Base-by-base conservation (phyloP, 2,797 vertebrate species). In the Loris lydekkerianus region DNA sequence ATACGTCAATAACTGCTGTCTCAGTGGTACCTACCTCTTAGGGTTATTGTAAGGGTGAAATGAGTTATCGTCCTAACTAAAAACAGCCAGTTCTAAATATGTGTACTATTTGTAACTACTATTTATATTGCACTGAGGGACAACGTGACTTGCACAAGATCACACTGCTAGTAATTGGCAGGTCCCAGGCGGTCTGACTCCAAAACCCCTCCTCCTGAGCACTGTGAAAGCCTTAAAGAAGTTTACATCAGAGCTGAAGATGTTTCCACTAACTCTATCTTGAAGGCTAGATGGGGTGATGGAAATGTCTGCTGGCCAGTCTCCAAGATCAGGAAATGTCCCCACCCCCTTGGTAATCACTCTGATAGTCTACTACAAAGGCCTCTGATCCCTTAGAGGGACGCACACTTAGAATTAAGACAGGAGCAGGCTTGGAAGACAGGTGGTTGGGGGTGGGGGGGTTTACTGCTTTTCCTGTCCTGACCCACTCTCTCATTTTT, bases 401-500 rank as follows among this genome's bases (percentile, higher is more conserved):
- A 15, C 70, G 31, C 10, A 70, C 14, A 27, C 37, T 78, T 60
- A 80, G 37, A 65, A 72, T 82, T 70, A 82, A 84, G 73, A 63
- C 5, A 53, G 70, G 49, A 84, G 20, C 21, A 70, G 70, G 15
- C 70, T 77, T 25, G 84, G 56, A 75, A 78, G 86, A 37, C n/a
- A 65, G 65, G 76, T 49, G 37, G n/a, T 11, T 31, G 6, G 37
- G 27, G 13, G n/a, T n/a, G 29, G 29, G 27, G n/a, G 56, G 34
- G 34, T 34, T 46, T 80, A n/a, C 20, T 0, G 40, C 75, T 91
- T 86, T 29, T 93, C 23, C 85, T 61, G 53, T 90, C 86, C 85
- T 98, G 53, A 86, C 88, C 63, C 65, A 27, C 85, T 92, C 69
- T 97, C 23, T 97, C 86, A 91, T 94, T 93, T 96, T 89, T 40